phyloP scores from a whole-genome alignment of 2,113 vertebrate species.

The Sylvilagus bachmani region DNA sequence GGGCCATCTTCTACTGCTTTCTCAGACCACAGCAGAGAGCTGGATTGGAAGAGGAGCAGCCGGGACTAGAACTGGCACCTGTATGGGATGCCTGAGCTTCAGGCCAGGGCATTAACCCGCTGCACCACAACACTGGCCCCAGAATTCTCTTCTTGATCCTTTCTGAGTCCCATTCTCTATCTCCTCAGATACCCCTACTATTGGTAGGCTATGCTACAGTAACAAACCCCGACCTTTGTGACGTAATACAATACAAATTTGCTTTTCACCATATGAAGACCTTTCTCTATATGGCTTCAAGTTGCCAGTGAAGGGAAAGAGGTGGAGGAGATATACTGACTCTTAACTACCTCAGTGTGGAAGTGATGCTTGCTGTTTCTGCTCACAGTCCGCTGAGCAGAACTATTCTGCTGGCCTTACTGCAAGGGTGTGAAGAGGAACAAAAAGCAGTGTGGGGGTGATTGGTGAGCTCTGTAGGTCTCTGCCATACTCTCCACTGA shows the following conservation, averaged over 20 bases:
- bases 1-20: too few species aligned
- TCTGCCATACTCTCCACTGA: background rate
- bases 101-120: too few species aligned
- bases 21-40: too few species aligned
- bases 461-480: background rate
- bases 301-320: background rate
- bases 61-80: too few species aligned
- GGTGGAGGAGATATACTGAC: background rate
- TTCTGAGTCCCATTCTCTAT: background rate
- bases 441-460: background rate
- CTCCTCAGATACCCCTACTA: background rate
- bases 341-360: background rate
- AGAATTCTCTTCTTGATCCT: background rate
- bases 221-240: background rate
- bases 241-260: background rate
- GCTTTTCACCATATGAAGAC: background rate
- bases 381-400: background rate
- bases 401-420: background rate
- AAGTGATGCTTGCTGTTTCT: background rate
- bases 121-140: too few species aligned
- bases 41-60: too few species aligned
- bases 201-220: background rate
- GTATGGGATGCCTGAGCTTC: too few species aligned
- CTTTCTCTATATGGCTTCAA: background rate
- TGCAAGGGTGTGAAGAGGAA: background rate